These are phyloP conservation scores for Eublepharis macularius DNA, from an alignment of 2,113 vertebrate species.

Conservation along the genomic window DNA sequence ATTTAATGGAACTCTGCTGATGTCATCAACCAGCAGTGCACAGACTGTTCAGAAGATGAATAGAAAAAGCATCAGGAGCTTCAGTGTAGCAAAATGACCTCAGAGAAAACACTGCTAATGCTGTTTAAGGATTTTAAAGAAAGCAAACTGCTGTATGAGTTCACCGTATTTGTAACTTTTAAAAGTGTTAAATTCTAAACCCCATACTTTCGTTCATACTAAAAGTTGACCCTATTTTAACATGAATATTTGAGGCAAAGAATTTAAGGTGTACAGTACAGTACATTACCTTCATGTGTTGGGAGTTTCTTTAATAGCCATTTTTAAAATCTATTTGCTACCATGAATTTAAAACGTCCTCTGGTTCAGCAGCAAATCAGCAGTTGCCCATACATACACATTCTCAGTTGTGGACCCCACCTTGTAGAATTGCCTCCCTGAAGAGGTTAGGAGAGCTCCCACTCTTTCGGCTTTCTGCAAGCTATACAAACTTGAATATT, in stretches of 20 bases:
- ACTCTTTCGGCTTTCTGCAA: no score
- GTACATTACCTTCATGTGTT: background rate
- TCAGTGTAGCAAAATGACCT: constrained; percentile 1
- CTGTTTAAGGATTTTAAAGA: constrained; percentile 4
- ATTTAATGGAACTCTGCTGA: constrained; percentile 30
- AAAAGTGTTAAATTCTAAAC: background rate
- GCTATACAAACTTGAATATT: no score
- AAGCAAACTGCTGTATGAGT: background rate
- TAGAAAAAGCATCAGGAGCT: background rate
- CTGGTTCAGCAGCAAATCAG: no score
- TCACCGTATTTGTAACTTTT: background rate
- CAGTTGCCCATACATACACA: no score
- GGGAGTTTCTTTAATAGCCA: no score
- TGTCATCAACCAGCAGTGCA: constrained; percentile 13
- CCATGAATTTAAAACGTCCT: no score
- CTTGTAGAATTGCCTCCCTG: no score
- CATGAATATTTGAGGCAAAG: background rate
- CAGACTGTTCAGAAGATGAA: constrained; percentile 16
- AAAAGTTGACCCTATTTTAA: background rate
- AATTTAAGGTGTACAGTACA: no score
- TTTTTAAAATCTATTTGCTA: no score
- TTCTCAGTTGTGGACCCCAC: no score
- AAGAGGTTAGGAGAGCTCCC: no score
- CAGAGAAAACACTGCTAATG: background rate
- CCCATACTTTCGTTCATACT: background rate